Evolutionary conservation across 2,888 invertebrate species (phyloP).

Genomic region (Plebejus anna): DNA sequence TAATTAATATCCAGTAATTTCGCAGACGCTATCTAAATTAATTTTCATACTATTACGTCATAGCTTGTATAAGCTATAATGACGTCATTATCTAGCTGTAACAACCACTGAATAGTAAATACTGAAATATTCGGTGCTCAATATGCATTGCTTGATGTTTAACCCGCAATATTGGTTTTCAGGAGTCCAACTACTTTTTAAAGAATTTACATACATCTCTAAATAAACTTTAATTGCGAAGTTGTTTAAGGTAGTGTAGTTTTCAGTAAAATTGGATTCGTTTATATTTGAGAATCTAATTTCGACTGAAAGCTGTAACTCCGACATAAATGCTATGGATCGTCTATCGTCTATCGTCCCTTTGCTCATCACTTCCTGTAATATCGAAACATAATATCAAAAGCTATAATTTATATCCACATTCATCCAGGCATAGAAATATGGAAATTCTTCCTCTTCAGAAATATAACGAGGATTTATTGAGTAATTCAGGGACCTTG

Average conservation of each 20-base stretch:
- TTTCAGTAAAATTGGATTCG: background rate
- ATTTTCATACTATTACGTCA: slow-evolving; percentile 28
- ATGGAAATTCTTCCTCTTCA: slow-evolving; percentile 20
- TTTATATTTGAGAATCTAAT: background rate
- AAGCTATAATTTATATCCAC: background rate
- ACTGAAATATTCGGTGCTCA: background rate
- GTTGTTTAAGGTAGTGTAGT: background rate
- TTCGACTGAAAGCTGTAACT: background rate
- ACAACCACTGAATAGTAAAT: background rate
- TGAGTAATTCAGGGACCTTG: slow-evolving; percentile 28
- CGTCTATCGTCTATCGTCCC: background rate
- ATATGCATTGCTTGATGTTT: background rate
- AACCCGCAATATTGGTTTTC: background rate
- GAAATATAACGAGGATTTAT: slow-evolving; percentile 21
- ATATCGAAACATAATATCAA: background rate
- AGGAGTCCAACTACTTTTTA: too few relatives aligned
- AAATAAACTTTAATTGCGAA: background rate
- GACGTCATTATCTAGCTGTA: slow-evolving; percentile 1
- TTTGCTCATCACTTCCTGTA: background rate
- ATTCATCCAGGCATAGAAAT: background rate
- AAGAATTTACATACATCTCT: too few relatives aligned
- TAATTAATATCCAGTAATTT: slow-evolving; percentile 29
- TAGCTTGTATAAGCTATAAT: background rate
- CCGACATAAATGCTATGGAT: background rate
- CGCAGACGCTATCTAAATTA: slow-evolving; percentile 27